Evolutionary conservation across 2,113 vertebrate genomes (phyloP), one percentile per base, ranked within the genome.

Genomic region (Scartelaos histophorus): DNA sequence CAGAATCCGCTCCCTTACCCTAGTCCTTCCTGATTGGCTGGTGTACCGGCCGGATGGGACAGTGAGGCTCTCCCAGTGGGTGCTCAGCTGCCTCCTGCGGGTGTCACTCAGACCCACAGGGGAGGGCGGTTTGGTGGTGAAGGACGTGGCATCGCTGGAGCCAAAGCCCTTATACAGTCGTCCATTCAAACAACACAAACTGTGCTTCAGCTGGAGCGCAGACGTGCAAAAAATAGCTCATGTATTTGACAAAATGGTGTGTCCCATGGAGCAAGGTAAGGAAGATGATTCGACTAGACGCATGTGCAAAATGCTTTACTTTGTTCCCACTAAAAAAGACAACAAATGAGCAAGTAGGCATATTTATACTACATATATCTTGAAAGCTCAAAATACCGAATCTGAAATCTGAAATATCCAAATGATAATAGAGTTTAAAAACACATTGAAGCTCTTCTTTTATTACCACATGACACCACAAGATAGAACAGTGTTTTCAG

Each of bases 21-120:
- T 94, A 66, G 82, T 73, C 19, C 80, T 94, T 21, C 94, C 94
- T 0, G 93, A 94, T 56, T 92, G 92, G 92, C 67, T 95, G 86
- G 89, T 95, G 60, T 94, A 93, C 80, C 91, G 75, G 67, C 74
- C 91, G 7, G 94, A 95, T 69, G 91, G 89, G 85, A 85, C 78
- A 29, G 68, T 94, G 12, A 70, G 78, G 3, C 51, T 77, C 11
- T 76, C 92, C 22, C 84, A 80, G 21, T 85, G 78, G 86, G 78
- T 93, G 67, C 83, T 88, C 29, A 87, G 82, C 22, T 89, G 86
- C 24, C 64, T 87, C 35, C 82, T 93, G 19, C 83, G 72, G 62
- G 87, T 65, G 11, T 90, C 84, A 35, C 65, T 92, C 47, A 78
- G 73, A n/a, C 35, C 61, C 47, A 22, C 53, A 45, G 79, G 38